Percentiles rank a stretch among this genome's conserved stretches.
phyloP scores from a whole-genome alignment of 2,113 vertebrate genomes.

The Pholis gunnellus region DNA sequence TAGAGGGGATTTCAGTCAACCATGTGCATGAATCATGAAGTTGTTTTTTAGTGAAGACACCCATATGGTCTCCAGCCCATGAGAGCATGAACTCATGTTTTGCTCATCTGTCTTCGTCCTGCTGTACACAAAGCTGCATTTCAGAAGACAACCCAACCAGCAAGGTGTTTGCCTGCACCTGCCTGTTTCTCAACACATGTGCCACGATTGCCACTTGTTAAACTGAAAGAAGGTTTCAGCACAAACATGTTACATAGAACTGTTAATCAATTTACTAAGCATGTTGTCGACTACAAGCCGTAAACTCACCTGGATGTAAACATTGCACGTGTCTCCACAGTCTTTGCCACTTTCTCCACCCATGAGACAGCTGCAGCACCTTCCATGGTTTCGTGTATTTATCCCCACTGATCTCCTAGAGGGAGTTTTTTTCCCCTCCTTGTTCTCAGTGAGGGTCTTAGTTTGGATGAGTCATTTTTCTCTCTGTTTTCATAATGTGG shows the following conservation, averaged over 20 bases:
- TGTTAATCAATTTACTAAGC: background rate
- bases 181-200: conserved; percentile 11
- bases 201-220: background rate
- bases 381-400: conserved; percentile 37
- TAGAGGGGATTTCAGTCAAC: background rate
- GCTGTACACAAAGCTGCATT: background rate
- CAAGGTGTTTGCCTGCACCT: background rate
- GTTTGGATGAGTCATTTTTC: conserved; percentile 24
- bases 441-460: conserved; percentile 25
- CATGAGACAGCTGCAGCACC: conserved; percentile 11
- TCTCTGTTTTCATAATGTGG: conserved; percentile 49
- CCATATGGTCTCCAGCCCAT: conserved; percentile 17
- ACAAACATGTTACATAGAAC: rapidly evolving
- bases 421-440: conserved; percentile 21
- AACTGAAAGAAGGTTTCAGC: background rate
- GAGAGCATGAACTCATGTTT: conserved; percentile 35
- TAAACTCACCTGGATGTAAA: background rate
- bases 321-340: background rate
- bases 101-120: conserved; percentile 3
- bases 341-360: background rate
- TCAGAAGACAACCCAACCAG: background rate
- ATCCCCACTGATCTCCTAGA: background rate
- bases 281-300: background rate
- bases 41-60: conserved; percentile 40
- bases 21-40: conserved; percentile 50